phyloP scores from a whole-genome alignment of 2,888 invertebrate genomes.

The Homarus gammarus region DNA sequence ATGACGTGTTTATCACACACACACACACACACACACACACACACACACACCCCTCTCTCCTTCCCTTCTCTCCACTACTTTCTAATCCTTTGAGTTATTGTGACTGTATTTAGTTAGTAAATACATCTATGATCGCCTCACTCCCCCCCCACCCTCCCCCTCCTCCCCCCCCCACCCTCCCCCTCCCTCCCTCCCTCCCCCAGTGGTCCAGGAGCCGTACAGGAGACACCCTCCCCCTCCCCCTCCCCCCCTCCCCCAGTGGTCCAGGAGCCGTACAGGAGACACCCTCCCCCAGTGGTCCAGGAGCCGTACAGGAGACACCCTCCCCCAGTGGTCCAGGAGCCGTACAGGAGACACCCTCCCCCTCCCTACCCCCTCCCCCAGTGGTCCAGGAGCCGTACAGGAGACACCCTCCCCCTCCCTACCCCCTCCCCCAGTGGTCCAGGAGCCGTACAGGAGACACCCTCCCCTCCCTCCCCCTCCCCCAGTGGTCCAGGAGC shows the following conservation, averaged over 20 bases:
- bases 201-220: background rate
- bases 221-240: background rate
- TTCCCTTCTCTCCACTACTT: no score
- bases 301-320: background rate
- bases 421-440: no score
- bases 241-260: background rate
- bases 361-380: background rate
- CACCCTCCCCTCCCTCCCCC: background rate
- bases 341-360: background rate
- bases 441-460: background rate
- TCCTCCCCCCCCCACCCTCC: background rate
- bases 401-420: background rate
- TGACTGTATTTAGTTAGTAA: no score
- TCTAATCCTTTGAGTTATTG: no score
- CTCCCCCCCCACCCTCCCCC: background rate
- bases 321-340: no score
- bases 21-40: no score
- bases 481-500: background rate
- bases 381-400: background rate
- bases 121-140: no score
- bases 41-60: no score
- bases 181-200: background rate
- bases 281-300: no score
- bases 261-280: no score
- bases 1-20: no score